These are phyloP conservation scores for Scaptomyza polygonia DNA, from an alignment of 2,888 invertebrate genomes.

Conservation along the genomic window DNA sequence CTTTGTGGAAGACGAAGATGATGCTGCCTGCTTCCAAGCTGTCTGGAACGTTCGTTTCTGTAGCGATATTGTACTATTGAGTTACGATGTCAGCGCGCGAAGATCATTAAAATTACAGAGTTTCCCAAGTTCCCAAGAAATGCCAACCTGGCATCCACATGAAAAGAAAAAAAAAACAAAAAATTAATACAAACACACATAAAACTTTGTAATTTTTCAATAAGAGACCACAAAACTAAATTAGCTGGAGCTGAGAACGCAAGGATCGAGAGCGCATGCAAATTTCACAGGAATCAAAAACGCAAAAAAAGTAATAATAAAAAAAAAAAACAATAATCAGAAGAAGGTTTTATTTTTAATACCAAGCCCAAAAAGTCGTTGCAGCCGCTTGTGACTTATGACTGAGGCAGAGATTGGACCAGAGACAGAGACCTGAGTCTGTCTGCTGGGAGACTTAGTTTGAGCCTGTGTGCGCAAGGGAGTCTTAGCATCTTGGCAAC, in stretches of 20 bases:
- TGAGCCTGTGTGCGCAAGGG: constrained; percentile 23
- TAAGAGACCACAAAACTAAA: constrained; percentile 71
- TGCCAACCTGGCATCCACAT: constrained; percentile 23
- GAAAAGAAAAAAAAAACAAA: constrained; percentile 30
- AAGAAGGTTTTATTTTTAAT: constrained; percentile 34
- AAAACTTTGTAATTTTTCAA: constrained; percentile 72
- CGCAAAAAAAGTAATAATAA: constrained; percentile 60
- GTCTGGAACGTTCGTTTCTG: constrained; percentile 69
- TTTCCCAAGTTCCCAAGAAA: constrained; percentile 58
- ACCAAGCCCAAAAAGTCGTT: constrained; percentile 69
- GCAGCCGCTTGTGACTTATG: constrained; percentile 79
- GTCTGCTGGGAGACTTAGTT: constrained; percentile 7
- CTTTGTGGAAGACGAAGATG: constrained; percentile 33
- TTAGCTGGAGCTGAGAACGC: constrained; percentile 55
- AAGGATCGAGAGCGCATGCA: constrained; percentile 58
- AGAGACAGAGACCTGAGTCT: constrained; percentile 17
- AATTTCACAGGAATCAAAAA: constrained; percentile 77
- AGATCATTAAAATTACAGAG: constrained; percentile 77
- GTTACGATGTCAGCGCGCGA: constrained; percentile 61
- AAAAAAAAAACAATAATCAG: constrained; percentile 54
- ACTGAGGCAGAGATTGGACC: constrained; percentile 30
- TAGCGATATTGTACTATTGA: constrained; percentile 59
- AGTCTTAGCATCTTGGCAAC: constrained; percentile 17
- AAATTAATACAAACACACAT: constrained; percentile 7
- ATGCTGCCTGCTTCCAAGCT: constrained; percentile 70